These are phyloP conservation scores for Coregonus ussuriensis DNA, from an alignment of 2,797 vertebrate genomes.

Conservation along the genomic window DNA sequence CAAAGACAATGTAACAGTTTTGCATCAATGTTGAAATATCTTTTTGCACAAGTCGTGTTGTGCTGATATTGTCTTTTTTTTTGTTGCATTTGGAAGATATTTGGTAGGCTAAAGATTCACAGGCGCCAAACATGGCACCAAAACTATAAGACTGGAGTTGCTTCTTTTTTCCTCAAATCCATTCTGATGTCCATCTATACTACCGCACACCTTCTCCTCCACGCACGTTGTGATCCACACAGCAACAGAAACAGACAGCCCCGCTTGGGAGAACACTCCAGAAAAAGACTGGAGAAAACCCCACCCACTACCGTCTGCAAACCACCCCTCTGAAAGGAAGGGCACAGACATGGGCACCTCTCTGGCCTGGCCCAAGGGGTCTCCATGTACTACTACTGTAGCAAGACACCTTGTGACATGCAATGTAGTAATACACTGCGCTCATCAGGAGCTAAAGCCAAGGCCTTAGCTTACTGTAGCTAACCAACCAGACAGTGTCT, in stretches of 20 bases:
- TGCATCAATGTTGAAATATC: constrained; percentile 5
- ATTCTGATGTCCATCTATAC: not conserved
- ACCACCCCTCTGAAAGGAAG: constrained; percentile 18
- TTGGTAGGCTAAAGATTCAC: constrained; percentile 18
- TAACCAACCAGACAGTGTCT: not conserved
- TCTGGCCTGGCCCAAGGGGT: constrained; percentile 15
- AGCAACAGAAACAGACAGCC: constrained; percentile 17
- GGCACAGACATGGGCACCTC: constrained; percentile 23
- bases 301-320: constrained; percentile 10
- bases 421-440: constrained; percentile 24
- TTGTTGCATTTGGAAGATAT: constrained; percentile 42
- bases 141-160: not conserved
- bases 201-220: not conserved
- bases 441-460: not conserved
- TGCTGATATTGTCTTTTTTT: constrained; percentile 15
- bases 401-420: constrained; percentile 33
- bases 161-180: not conserved
- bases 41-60: constrained; percentile 44
- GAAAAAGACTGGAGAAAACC: constrained; percentile 16
- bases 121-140: not conserved
- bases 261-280: not conserved
- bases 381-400: constrained; percentile 23
- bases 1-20: constrained; percentile 30
- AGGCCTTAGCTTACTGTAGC: constrained; percentile 13
- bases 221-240: not conserved